phyloP scores from a whole-genome alignment of 2,113 vertebrate species.

The Pseudorectes ferrugineus region DNA sequence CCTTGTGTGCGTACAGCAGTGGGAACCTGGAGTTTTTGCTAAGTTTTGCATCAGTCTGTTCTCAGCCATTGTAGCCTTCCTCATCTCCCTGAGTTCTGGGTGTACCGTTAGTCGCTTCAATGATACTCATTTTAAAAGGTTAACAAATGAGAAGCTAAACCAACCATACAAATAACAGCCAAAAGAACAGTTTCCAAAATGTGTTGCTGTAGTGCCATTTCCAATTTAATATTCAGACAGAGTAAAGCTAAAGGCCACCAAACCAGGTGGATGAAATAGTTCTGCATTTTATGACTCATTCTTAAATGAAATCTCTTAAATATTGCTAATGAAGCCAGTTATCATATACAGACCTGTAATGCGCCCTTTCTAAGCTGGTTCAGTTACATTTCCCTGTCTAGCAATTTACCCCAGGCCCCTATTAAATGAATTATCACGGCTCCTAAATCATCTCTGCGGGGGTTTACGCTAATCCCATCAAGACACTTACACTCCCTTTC shows the following conservation, averaged over 20 bases:
- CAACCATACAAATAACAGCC: slow-evolving; percentile 85
- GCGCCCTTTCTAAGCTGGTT: slow-evolving; percentile 73
- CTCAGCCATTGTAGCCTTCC: slow-evolving; percentile 9
- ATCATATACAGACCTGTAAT: slow-evolving; percentile 67
- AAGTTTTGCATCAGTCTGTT: slow-evolving; percentile 48
- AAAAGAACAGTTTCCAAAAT: slow-evolving; percentile 79
- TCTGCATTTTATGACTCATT: slow-evolving; percentile 77
- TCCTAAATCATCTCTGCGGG: slow-evolving; percentile 84
- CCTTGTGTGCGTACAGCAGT: not conserved
- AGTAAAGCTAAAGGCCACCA: slow-evolving; percentile 80
- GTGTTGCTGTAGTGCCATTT: slow-evolving; percentile 75
- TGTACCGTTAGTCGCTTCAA: slow-evolving; percentile 61
- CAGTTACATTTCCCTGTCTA: slow-evolving; percentile 79
- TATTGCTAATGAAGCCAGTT: slow-evolving; percentile 80
- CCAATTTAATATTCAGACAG: slow-evolving; percentile 80
- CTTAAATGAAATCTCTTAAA: slow-evolving; percentile 82
- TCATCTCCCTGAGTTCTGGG: slow-evolving; percentile 59
- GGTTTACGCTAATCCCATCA: slow-evolving; percentile 83
- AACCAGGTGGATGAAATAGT: slow-evolving; percentile 78
- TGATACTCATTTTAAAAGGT: slow-evolving; percentile 81
- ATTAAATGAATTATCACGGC: slow-evolving; percentile 84
- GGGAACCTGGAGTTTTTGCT: slow-evolving; percentile 12
- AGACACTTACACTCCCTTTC: slow-evolving; percentile 80
- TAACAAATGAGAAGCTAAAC: slow-evolving; percentile 84
- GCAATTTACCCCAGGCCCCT: slow-evolving; percentile 81